Conservation (phyloP, 2,888 invertebrate species). For the Marronus borbonicus region DNA sequence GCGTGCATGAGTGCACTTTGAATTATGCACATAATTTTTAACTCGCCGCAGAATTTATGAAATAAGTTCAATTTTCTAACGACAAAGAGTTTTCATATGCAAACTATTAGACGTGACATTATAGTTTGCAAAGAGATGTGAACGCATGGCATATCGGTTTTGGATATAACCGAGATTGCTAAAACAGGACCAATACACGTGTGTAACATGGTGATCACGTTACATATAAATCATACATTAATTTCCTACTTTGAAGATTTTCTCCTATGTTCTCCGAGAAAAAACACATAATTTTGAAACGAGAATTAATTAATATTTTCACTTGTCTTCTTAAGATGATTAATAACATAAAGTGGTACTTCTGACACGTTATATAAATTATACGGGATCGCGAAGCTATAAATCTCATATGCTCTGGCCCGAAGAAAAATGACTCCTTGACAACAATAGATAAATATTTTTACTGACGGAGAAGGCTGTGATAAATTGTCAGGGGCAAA, state of each 20-base stretch:
- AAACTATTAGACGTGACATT: no score
- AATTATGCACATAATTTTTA: no score
- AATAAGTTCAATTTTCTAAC: no score
- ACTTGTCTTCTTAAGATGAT: not conserved
- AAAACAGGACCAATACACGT: no score
- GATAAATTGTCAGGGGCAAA: conserved; percentile 16
- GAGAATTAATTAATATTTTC: not conserved
- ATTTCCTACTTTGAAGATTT: not conserved
- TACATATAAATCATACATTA: not conserved
- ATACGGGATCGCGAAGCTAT: not conserved
- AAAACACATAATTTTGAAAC: no score
- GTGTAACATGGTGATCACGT: no score
- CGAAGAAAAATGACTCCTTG: conserved; percentile 32
- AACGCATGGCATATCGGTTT: no score
- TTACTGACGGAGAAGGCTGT: conserved; percentile 27
- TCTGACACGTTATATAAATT: conserved; percentile 28
- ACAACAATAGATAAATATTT: conserved; percentile 42
- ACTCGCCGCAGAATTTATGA: no score
- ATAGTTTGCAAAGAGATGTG: no score
- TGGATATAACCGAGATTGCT: no score
- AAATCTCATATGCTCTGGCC: conserved; percentile 21
- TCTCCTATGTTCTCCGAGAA: not conserved
- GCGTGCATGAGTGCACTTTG: no score
- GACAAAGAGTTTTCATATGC: no score
- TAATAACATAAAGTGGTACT: conserved; percentile 24